A percentile compares a stretch with the other conserved stretches of the same genome.
Conservation (phyloP, 2,797 vertebrate genomes). For the Babyrousa celebensis region DNA sequence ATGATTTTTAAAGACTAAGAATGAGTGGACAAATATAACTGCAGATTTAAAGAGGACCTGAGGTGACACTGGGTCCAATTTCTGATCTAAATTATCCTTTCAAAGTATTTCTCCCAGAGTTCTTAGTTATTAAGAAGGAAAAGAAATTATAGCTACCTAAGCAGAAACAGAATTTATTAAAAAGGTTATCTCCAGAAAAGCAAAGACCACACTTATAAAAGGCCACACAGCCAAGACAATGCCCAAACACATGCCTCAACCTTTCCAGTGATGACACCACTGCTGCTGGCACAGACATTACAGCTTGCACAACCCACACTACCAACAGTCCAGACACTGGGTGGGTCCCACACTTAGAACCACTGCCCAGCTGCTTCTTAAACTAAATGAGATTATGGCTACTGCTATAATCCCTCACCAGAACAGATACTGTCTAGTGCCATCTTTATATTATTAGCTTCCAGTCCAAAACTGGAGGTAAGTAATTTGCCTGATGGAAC, state of each 20-base stretch:
- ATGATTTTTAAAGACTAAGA: constrained; percentile 26
- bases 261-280: neutral
- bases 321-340: neutral
- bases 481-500: neutral
- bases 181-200: constrained; percentile 3
- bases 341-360: neutral
- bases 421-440: neutral
- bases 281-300: neutral
- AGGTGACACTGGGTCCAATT: neutral
- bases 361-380: neutral
- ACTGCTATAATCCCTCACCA: neutral
- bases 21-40: constrained; percentile 7
- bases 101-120: constrained; percentile 21
- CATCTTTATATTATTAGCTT: neutral
- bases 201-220: constrained; percentile 37
- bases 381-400: neutral
- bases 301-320: neutral
- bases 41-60: constrained; percentile 20
- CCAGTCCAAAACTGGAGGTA: neutral
- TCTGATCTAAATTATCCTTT: constrained; percentile 41
- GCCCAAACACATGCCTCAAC: neutral
- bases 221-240: constrained; percentile 15
- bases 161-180: neutral
- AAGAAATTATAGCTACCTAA: neutral
- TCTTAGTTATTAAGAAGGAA: constrained; percentile 52